These are phyloP conservation scores for Hedychridium roseum DNA, from an alignment of 2,888 invertebrate genomes.

Conservation along the genomic window DNA sequence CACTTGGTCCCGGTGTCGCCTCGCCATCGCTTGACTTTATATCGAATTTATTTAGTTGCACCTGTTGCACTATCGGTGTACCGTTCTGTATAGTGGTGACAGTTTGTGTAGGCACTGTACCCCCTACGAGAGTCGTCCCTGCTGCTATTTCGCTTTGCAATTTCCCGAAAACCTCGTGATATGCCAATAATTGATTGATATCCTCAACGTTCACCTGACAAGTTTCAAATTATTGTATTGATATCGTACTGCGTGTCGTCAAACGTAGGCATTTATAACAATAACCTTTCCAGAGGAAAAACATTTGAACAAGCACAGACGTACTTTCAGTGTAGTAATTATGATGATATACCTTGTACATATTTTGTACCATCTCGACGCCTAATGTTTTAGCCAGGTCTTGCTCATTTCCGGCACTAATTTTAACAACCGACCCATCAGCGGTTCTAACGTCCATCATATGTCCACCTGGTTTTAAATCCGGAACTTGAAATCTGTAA, in stretches of 20 bases:
- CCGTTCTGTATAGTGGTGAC: constrained; percentile 62
- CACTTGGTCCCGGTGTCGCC: constrained; percentile 64
- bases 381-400: constrained; percentile 70
- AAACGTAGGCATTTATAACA: not conserved
- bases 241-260: too few relatives aligned
- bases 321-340: not conserved
- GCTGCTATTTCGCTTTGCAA: constrained; percentile 69
- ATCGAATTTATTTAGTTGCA: constrained; percentile 61
- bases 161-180: constrained; percentile 86
- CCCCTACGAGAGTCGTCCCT: constrained; percentile 61
- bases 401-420: constrained; percentile 72
- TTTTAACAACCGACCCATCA: constrained; percentile 79
- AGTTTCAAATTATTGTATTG: too few relatives aligned
- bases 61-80: constrained; percentile 59
- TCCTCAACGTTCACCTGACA: constrained; percentile 78
- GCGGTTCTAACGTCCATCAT: constrained; percentile 72
- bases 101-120: constrained; percentile 60
- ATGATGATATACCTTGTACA: constrained; percentile 71
- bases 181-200: constrained; percentile 82
- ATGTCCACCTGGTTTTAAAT: constrained; percentile 63
- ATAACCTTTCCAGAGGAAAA: too few relatives aligned
- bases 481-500: constrained; percentile 62
- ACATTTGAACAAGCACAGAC: not conserved
- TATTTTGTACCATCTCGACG: constrained; percentile 80
- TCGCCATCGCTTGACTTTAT: constrained; percentile 59